Evolutionary conservation across 2,113 vertebrate species (phyloP).

Genomic region (Etheostoma cragini): DNA sequence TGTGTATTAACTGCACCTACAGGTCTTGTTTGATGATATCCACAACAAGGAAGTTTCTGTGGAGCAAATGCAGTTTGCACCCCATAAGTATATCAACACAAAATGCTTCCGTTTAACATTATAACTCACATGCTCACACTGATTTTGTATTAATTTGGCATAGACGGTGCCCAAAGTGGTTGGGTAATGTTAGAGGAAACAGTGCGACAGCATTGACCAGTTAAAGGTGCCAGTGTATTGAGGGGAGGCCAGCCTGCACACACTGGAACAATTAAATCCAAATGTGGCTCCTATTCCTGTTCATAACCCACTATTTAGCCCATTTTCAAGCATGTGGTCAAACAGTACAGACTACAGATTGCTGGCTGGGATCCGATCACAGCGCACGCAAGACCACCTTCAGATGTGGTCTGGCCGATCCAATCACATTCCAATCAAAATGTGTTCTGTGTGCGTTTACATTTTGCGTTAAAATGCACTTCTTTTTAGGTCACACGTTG

Average conservation of each 20-base stretch:
- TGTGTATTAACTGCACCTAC: neutral
- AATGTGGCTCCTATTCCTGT: neutral
- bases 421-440: neutral
- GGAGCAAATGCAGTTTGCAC: neutral
- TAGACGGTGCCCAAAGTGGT: too few relatives aligned
- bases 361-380: neutral
- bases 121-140: too few relatives aligned
- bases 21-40: neutral
- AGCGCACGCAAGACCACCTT: neutral
- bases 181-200: too few relatives aligned
- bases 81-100: neutral
- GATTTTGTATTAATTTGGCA: too few relatives aligned
- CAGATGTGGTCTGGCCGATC: neutral
- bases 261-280: neutral
- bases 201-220: neutral
- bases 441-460: neutral
- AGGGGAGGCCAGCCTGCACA: neutral
- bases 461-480: neutral
- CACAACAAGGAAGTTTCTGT: neutral
- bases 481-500: neutral
- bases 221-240: neutral
- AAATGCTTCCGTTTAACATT: neutral
- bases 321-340: neutral
- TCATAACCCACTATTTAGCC: neutral
- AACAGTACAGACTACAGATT: neutral